Evolutionary conservation across 2,797 vertebrate genomes (phyloP).

Genomic region (Pseudocheirus occidentalis): DNA sequence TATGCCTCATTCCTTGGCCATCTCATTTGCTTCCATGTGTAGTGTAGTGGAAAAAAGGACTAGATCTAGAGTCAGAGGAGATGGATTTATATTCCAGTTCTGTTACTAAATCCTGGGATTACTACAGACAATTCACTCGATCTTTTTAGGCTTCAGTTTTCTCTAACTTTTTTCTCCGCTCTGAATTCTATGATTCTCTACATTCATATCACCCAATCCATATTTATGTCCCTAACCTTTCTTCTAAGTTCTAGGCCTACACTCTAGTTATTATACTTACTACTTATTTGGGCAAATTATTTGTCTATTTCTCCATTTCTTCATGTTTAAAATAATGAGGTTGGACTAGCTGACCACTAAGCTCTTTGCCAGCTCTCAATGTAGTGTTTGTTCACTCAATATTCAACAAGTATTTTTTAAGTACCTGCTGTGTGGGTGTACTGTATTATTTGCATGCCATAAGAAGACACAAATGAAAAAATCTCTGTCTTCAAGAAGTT

Average conservation of each 20-base stretch:
- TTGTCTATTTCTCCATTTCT: background rate
- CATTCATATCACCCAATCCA: background rate
- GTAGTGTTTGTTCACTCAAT: background rate
- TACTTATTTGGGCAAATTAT: background rate
- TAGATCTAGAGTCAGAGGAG: background rate
- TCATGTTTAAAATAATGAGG: background rate
- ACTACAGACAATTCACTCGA: background rate
- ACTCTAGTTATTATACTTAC: background rate
- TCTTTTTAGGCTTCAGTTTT: background rate
- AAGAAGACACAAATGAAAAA: background rate
- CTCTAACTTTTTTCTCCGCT: background rate
- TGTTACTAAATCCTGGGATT: background rate
- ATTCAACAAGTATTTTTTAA: background rate
- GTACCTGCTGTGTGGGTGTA: background rate
- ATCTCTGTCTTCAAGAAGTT: background rate
- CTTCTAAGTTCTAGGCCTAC: background rate
- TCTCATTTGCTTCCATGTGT: background rate
- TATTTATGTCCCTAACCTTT: background rate
- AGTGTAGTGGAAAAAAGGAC: background rate
- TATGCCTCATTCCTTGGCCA: background rate
- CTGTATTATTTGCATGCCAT: background rate
- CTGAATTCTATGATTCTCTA: background rate
- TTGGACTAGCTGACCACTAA: background rate
- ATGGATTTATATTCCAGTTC: background rate
- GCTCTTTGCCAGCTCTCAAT: background rate